phyloP scores from a whole-genome alignment of 2,888 invertebrate species.

The Eupeodes latifasciatus region DNA sequence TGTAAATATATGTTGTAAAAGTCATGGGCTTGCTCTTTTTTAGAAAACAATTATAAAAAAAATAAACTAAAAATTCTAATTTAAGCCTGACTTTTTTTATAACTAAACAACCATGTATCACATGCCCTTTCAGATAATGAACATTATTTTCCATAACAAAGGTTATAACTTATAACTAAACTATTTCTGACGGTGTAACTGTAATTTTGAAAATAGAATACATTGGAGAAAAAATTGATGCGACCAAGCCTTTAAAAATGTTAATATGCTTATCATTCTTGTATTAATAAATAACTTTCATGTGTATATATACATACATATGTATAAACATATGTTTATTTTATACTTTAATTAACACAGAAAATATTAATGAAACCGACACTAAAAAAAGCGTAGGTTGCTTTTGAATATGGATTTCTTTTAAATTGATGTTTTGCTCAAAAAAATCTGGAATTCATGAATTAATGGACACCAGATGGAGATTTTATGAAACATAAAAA shows the following conservation, averaged over 20 bases:
- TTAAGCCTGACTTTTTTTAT: no score
- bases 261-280: slow-evolving; percentile 44
- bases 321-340: background rate
- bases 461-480: background rate
- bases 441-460: slow-evolving; percentile 14
- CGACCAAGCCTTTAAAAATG: slow-evolving; percentile 64
- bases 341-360: slow-evolving; percentile 63
- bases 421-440: slow-evolving; percentile 30
- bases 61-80: no score
- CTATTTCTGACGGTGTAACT: slow-evolving; percentile 39
- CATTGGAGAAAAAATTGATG: slow-evolving; percentile 26
- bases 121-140: no score
- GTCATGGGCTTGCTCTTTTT: no score
- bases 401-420: slow-evolving; percentile 61
- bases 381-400: slow-evolving; percentile 53
- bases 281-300: slow-evolving; percentile 48
- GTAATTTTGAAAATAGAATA: slow-evolving; percentile 42
- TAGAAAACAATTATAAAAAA: no score
- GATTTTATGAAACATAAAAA: background rate
- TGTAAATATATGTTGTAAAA: no score
- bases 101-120: no score
- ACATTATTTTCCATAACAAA: no score
- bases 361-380: slow-evolving; percentile 22
- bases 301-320: background rate
- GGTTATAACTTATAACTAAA: no score